These are phyloP conservation scores for Harpagifer antarcticus DNA, from an alignment of 2,797 vertebrate species.

Conservation along the genomic window DNA sequence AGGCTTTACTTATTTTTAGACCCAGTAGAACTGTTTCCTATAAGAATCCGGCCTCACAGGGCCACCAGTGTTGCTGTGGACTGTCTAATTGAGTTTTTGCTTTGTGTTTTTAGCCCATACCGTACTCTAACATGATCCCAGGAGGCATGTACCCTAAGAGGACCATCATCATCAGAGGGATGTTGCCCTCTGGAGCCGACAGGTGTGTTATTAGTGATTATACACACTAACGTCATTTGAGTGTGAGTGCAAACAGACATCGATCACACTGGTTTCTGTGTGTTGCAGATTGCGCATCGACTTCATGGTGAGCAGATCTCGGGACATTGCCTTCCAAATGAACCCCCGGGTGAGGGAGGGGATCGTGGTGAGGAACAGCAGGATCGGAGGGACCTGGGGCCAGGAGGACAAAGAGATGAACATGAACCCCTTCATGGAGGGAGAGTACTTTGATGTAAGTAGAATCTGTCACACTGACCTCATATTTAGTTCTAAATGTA, in stretches of 20 bases:
- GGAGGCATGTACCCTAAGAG: slow-evolving; percentile 86
- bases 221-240: neutral
- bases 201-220: slow-evolving; percentile 46
- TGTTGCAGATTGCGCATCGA: slow-evolving; percentile 83
- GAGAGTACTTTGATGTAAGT: slow-evolving; percentile 90
- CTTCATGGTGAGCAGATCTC: slow-evolving; percentile 75
- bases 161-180: slow-evolving; percentile 87
- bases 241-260: neutral
- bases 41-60: neutral
- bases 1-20: too few relatives aligned
- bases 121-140: slow-evolving; percentile 77
- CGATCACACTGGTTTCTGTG: neutral
- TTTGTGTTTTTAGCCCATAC: slow-evolving; percentile 77
- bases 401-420: slow-evolving; percentile 81
- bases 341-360: slow-evolving; percentile 79
- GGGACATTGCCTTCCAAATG: slow-evolving; percentile 85
- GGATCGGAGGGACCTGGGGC: slow-evolving; percentile 84
- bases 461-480: neutral
- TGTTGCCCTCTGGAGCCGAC: slow-evolving; percentile 72
- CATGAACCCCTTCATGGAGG: slow-evolving; percentile 84
- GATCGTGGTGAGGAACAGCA: slow-evolving; percentile 85
- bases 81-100: neutral
- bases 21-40: neutral
- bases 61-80: too few relatives aligned
- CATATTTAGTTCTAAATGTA: too few relatives aligned